Evolutionary conservation across 2,888 invertebrate genomes (phyloP).

Genomic region (Euspilapteryx auroguttella): DNA sequence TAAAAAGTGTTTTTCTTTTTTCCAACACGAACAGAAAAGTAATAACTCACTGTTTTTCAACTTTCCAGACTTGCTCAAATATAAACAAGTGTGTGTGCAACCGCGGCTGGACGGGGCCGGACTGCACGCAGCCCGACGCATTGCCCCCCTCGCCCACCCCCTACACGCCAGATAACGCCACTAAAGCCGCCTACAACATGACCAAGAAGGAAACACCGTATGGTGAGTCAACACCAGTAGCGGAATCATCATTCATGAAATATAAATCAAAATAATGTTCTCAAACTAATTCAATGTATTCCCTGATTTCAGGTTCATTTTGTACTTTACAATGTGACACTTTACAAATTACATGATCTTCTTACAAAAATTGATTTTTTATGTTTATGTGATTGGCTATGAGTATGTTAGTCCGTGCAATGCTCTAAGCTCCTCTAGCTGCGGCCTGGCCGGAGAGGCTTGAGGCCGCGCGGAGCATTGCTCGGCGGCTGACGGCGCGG

Average conservation of each 20-base stretch:
- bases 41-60: too few species aligned
- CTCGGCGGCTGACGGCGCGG: slow-evolving; percentile 35
- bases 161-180: slow-evolving; percentile 50
- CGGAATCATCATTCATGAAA: slow-evolving; percentile 4
- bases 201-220: slow-evolving; percentile 91
- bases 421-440: too few species aligned
- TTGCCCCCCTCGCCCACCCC: slow-evolving; percentile 67
- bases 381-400: too few species aligned
- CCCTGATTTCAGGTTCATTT: too few species aligned
- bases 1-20: too few species aligned
- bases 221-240: slow-evolving; percentile 71
- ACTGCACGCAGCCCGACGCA: slow-evolving; percentile 80
- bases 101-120: slow-evolving; percentile 83
- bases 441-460: too few species aligned
- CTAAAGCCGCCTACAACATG: slow-evolving; percentile 65
- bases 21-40: too few species aligned
- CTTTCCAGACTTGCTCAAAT: slow-evolving; percentile 85
- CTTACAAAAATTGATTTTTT: too few species aligned
- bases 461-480: slow-evolving; percentile 18
- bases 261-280: slow-evolving; percentile 45
- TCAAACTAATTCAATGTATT: too few species aligned
- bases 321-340: too few species aligned
- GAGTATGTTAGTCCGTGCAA: too few species aligned
- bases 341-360: too few species aligned
- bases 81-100: slow-evolving; percentile 90